Evolutionary conservation across 2,888 invertebrate species (phyloP).

Genomic region (Parasteatoda lunata): DNA sequence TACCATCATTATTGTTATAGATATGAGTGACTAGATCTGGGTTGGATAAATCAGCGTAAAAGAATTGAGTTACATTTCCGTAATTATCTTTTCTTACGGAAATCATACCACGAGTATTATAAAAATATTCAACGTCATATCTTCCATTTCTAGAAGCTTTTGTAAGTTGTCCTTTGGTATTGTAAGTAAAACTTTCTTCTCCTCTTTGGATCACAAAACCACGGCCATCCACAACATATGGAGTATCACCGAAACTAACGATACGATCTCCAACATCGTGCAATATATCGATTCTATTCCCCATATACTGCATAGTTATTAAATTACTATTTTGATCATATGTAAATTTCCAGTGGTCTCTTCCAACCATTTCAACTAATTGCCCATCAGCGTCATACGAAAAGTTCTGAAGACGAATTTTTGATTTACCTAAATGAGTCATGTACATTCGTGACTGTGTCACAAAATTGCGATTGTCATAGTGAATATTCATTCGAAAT

Average conservation of each 20-base stretch:
- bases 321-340: conserved; percentile 96
- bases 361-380: conserved; percentile 89
- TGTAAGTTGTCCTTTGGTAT: conserved; percentile 91
- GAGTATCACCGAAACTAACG: conserved; percentile 90
- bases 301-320: conserved; percentile 79
- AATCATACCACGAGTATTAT: conserved; percentile 90
- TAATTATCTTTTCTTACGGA: conserved; percentile 92
- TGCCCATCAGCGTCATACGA: conserved; percentile 96
- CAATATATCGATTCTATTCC: conserved; percentile 71
- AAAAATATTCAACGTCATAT: conserved; percentile 94
- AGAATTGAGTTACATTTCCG: conserved; percentile 93
- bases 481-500: conserved; percentile 83
- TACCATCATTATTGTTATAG: conserved; percentile 88
- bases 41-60: conserved; percentile 89
- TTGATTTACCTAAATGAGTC: conserved; percentile 69
- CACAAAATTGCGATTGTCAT: conserved; percentile 87
- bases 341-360: conserved; percentile 88
- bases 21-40: conserved; percentile 91
- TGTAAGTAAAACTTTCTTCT: conserved; percentile 93
- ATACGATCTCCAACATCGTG: conserved; percentile 95
- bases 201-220: conserved; percentile 94
- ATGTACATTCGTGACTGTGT: conserved; percentile 70
- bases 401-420: conserved; percentile 80
- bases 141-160: conserved; percentile 88
- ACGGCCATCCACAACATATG: conserved; percentile 90